phyloP scores from a whole-genome alignment of 2,113 vertebrate species.

The Cynoglossus semilaevis region DNA sequence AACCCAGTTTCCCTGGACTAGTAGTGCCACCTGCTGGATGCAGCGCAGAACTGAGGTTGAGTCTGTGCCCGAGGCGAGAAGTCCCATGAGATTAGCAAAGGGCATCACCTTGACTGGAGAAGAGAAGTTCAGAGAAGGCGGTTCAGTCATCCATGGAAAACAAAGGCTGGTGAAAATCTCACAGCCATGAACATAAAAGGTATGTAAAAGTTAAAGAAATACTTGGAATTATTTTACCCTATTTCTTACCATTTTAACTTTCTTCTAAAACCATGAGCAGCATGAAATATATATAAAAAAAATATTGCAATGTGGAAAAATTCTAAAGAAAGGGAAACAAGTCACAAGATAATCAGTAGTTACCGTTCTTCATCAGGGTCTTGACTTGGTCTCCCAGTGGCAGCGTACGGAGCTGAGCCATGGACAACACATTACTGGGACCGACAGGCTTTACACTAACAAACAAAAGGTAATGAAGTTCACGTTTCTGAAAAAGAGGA shows the following conservation, averaged over 20 bases:
- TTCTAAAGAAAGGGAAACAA: not conserved
- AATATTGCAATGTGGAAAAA: not conserved
- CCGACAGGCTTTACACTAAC: conserved; percentile 84
- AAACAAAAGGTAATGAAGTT: not conserved
- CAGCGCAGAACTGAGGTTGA: conserved; percentile 88
- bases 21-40: conserved; percentile 97
- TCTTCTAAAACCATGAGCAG: not conserved
- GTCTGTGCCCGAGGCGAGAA: conserved; percentile 88
- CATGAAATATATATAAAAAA: not conserved
- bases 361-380: conserved; percentile 97
- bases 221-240: too few species aligned
- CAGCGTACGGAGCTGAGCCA: conserved; percentile 94
- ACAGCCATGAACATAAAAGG: too few species aligned
- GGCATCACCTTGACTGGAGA: conserved; percentile 93
- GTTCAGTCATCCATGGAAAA: not conserved
- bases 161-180: not conserved
- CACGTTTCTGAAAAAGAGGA: not conserved
- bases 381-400: conserved; percentile 94
- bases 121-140: not conserved
- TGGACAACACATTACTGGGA: conserved; percentile 95
- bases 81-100: conserved; percentile 94
- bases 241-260: too few species aligned
- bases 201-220: too few species aligned
- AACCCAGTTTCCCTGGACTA: conserved; percentile 98
- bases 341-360: conserved; percentile 6